phyloP scores from a whole-genome alignment of 2,797 vertebrate species.

The Denticeps clupeoides region DNA sequence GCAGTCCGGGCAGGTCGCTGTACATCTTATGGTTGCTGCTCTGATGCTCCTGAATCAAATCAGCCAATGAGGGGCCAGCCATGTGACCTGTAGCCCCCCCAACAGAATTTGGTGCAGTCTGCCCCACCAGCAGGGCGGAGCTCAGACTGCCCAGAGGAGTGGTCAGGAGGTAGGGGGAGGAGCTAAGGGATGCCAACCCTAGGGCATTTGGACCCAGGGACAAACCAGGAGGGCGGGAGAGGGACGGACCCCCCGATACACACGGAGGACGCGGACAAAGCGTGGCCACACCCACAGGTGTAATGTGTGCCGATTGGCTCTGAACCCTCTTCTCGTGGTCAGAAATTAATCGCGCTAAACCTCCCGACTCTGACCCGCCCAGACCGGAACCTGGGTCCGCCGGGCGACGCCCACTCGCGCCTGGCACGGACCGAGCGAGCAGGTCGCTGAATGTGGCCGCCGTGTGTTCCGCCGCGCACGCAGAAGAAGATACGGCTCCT shows the following conservation, averaged over 20 bases:
- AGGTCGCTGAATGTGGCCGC: constrained; percentile 40
- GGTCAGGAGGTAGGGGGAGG: constrained; percentile 19
- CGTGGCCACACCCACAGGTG: not conserved
- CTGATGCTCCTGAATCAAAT: constrained; percentile 75
- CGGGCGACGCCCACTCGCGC: constrained; percentile 1
- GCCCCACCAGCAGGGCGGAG: constrained; percentile 45
- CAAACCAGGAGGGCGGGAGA: not conserved
- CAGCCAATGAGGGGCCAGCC: constrained; percentile 69
- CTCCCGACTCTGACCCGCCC: not conserved
- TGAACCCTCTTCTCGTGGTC: constrained; percentile 38
- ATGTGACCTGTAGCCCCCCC: constrained; percentile 37
- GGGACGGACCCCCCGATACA: not conserved
- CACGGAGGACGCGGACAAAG: constrained; percentile 4
- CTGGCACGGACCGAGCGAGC: constrained; percentile 35
- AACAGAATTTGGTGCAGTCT: constrained; percentile 27
- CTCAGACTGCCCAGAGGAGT: constrained; percentile 47
- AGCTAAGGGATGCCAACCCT: constrained; percentile 38
- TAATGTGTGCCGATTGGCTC: not conserved
- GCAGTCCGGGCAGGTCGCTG: constrained; percentile 43
- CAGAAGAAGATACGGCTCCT: constrained; percentile 81
- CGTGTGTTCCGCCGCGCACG: constrained; percentile 26
- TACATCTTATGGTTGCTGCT: constrained; percentile 44
- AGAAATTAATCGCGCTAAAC: constrained; percentile 52
- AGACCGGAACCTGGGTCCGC: not conserved
- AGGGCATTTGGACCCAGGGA: constrained; percentile 22